Evolutionary conservation across 2,113 vertebrate species (phyloP), one percentile per base, ranked within the genome.

Genomic region (Tachycineta bicolor): DNA sequence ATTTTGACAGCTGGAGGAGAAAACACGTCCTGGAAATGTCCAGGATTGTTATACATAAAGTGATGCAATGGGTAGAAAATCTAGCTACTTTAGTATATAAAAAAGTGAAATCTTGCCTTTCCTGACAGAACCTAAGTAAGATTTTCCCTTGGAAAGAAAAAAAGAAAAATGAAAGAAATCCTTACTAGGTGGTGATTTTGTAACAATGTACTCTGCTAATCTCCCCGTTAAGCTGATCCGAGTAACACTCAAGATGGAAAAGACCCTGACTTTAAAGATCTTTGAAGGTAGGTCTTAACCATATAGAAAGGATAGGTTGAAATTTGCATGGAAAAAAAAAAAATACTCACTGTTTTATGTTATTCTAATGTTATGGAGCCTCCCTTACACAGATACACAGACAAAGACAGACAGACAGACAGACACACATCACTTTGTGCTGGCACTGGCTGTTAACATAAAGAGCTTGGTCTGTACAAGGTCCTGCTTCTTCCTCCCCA

Each of bases 1-100:
- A 90, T 92, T 97, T 89, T 94, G 93, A 94, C 92, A 95, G 73
- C 59, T 88, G 73, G 85, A 63, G 83, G 56, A 94, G 60, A 89
- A 96, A 90, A 87, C 12, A 23, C 41, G 64, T 92, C 92, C 93
- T 88, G 93, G 79, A 94, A 95, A 90, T 28, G 78, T 93, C 84
- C 93, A 89, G 94, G 89, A 82, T 46, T 93, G 80, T 96, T 95
- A 87, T 75, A 84, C 44, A 41, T 74, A 44, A 93, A 84, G 44
- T 59, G 39, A 88, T 67, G 60, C 37, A 86, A 87, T 22, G 53
- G 80, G 83, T 73, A 90, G 60, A 93, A 96, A 93, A 92, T 83
- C 68, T 85, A 67, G 68, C 63, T 81, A 86, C 75, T 86, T 90
- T 52, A 59, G 31, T 47, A 44, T 6, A 76, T 62, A 37, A 80